Percentiles rank a stretch among this genome's conserved stretches.
phyloP scores from a whole-genome alignment of 2,797 vertebrate genomes.

The Gymnoscopelus braueri region DNA sequence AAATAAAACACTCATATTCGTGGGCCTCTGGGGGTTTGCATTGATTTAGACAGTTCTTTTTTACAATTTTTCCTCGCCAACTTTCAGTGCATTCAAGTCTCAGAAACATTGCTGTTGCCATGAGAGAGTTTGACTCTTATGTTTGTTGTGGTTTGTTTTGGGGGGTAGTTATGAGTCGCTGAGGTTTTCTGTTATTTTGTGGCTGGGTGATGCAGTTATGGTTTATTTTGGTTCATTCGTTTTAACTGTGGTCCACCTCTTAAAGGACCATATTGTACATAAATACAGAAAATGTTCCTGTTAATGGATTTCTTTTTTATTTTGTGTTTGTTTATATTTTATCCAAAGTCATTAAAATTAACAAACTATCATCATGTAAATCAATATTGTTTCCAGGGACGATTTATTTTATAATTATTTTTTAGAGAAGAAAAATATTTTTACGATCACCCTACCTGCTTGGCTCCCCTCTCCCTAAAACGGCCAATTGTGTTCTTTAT shows the following conservation, averaged over 20 bases:
- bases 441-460: too few species aligned
- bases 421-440: too few species aligned
- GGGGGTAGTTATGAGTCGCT: slow-evolving; percentile 7
- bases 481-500: too few species aligned
- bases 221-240: slow-evolving; percentile 17
- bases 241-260: slow-evolving; percentile 11
- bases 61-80: neutral
- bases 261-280: neutral
- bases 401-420: too few species aligned
- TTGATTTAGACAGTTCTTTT: slow-evolving; percentile 14
- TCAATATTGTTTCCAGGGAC: too few species aligned
- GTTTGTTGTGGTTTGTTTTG: slow-evolving; percentile 36
- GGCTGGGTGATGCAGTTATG: slow-evolving; percentile 32
- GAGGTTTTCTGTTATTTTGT: slow-evolving; percentile 30
- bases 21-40: slow-evolving; percentile 29
- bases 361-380: too few species aligned
- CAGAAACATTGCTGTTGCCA: slow-evolving; percentile 37
- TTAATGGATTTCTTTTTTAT: neutral
- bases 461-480: too few species aligned
- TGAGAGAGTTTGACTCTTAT: slow-evolving; percentile 36
- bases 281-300: too few species aligned
- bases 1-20: slow-evolving; percentile 49
- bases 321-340: too few species aligned
- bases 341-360: too few species aligned
- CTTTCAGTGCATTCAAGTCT: slow-evolving; percentile 34